phyloP scores from a whole-genome alignment of 2,888 invertebrate genomes.

The Leucoptera coffeella region DNA sequence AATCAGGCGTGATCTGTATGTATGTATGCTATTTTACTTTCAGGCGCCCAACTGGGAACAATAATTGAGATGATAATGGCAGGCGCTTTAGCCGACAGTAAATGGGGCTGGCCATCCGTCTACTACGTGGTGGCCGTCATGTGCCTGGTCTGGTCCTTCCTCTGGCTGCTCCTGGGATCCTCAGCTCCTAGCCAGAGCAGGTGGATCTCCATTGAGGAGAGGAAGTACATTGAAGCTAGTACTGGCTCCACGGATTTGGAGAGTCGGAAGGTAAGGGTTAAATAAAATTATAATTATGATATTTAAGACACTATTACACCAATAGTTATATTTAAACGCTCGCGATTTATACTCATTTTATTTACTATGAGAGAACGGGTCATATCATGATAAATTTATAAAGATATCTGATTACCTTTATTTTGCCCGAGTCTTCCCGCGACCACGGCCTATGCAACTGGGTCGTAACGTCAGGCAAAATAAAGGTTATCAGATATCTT shows the following conservation, averaged over 20 bases:
- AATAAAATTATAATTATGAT: too few relatives aligned
- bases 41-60: slow-evolving; percentile 77
- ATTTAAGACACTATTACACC: too few relatives aligned
- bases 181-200: slow-evolving; percentile 58
- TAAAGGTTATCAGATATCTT: too few relatives aligned
- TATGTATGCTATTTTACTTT: slow-evolving; percentile 1
- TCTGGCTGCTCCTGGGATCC: slow-evolving; percentile 60
- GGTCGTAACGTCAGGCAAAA: too few relatives aligned
- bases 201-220: slow-evolving; percentile 60
- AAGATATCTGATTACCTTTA: too few relatives aligned
- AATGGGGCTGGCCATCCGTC: slow-evolving; percentile 71
- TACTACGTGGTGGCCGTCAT: slow-evolving; percentile 68
- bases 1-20: not conserved
- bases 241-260: slow-evolving; percentile 24
- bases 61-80: slow-evolving; percentile 68
- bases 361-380: too few relatives aligned
- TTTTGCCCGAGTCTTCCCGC: too few relatives aligned
- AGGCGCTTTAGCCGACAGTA: slow-evolving; percentile 62
- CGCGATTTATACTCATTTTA: too few relatives aligned
- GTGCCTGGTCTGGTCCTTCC: slow-evolving; percentile 56
- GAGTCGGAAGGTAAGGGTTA: slow-evolving; percentile 6
- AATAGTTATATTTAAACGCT: too few relatives aligned
- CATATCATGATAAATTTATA: too few relatives aligned
- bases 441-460: too few relatives aligned
- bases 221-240: slow-evolving; percentile 60